phyloP scores from a whole-genome alignment of 2,797 vertebrate species.

The Garrulus glandarius region DNA sequence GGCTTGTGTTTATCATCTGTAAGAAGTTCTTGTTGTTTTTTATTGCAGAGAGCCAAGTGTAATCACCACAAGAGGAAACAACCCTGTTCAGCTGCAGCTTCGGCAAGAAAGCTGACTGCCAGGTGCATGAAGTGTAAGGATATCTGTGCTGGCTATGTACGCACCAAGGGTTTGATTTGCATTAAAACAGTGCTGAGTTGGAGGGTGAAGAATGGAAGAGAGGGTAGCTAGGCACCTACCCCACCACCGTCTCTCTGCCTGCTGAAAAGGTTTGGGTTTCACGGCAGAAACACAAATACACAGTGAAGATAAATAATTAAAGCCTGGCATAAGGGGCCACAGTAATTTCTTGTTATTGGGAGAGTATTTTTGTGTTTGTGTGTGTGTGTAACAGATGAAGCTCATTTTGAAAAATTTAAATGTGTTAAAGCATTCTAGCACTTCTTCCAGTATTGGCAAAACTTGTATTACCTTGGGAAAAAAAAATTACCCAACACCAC shows the following conservation, averaged over 20 bases:
- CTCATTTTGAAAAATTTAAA: conserved; percentile 6
- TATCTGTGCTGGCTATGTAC: not conserved
- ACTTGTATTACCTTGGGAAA: not conserved
- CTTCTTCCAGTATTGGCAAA: not conserved
- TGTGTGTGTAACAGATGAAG: not conserved
- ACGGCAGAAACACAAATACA: conserved; percentile 32
- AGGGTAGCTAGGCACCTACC: not conserved
- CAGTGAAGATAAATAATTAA: conserved; percentile 48
- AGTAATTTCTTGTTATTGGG: not conserved
- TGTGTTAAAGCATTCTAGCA: not conserved
- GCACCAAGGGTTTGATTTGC: conserved; percentile 5
- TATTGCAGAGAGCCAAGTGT: not conserved
- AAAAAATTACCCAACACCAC: not conserved
- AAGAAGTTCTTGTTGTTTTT: not conserved
- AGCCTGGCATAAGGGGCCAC: not conserved
- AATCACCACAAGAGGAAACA: not conserved
- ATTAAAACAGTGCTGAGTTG: not conserved
- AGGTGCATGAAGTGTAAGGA: conserved; percentile 8
- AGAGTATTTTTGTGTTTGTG: not conserved
- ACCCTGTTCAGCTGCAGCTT: not conserved
- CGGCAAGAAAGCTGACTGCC: not conserved
- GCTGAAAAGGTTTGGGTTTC: conserved; percentile 36
- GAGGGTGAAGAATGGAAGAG: not conserved
- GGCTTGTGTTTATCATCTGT: not conserved
- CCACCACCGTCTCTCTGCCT: not conserved